Conservation (phyloP, 2,888 invertebrate species). For the Dysmachus trigonus region DNA sequence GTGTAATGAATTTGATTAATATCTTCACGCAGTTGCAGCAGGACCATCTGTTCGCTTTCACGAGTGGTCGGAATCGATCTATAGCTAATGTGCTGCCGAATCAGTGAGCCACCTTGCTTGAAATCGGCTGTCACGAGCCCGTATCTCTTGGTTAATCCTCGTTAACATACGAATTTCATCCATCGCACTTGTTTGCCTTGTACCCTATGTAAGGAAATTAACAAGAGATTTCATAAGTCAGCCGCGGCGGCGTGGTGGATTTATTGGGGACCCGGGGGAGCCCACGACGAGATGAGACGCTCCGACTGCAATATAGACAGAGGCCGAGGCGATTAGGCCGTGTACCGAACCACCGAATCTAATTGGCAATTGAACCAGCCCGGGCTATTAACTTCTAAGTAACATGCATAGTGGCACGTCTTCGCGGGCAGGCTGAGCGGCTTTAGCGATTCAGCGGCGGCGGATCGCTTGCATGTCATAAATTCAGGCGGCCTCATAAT, state of each 20-base stretch:
- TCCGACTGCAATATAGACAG: background rate
- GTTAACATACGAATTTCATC: background rate
- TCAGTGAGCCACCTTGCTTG: background rate
- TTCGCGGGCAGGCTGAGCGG: background rate
- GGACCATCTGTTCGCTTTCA: background rate
- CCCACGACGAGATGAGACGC: background rate
- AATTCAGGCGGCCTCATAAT: conserved; percentile 19
- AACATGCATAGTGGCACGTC: conserved; percentile 36
- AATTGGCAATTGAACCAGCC: conserved; percentile 9
- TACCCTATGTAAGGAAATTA: conserved; percentile 9
- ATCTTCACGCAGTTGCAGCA: background rate
- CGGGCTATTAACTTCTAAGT: conserved; percentile 29
- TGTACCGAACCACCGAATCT: conserved; percentile 25
- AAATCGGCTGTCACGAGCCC: background rate
- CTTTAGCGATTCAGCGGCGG: background rate
- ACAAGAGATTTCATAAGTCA: conserved; percentile 15
- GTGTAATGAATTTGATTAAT: background rate
- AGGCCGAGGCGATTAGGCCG: conserved; percentile 6
- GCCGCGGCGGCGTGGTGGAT: background rate
- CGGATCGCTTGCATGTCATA: conserved; percentile 26
- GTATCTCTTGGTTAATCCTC: conserved; percentile 16
- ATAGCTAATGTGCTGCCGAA: background rate
- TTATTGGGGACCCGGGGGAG: background rate
- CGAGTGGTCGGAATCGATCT: background rate
- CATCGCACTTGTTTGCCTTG: conserved; percentile 6